Base-by-base conservation (phyloP, 2,113 vertebrate species). In the Gulo gulo region DNA sequence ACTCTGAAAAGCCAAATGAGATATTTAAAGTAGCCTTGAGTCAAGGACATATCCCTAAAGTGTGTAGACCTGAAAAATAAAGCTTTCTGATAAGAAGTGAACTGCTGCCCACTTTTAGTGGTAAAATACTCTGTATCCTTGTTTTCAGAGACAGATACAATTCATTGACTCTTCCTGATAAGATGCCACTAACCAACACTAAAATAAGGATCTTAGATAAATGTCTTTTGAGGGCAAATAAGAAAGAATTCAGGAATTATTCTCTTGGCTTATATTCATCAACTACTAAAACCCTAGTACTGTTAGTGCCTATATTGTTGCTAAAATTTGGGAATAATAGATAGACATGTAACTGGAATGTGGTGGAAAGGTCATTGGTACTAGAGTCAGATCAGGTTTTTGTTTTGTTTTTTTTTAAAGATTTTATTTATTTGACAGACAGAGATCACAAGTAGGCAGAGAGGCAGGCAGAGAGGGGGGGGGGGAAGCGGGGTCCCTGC, bases 1-100 rank as follows among this genome's bases (percentile, higher is more conserved):
- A 98, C 42, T 95, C 96, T 97, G 96, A 97, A 97, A 96, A 91
- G 26, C 74, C 50, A 84, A 94, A 78, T 85, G 63, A 95, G 74
- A 61, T 90, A 13, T 90, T 95, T 97, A 87, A 26, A 57, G 57
- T 73, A 83, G 94, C 26, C 83, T 82, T 95, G 20, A 97, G 24
- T 67, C 91, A 94, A 96, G 81, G 52, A 94, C 84, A 92, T 92
- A 88, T 88, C 92, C 29, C 57, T 96, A 82, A 88, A 87, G 31
- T 81, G 13, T 88, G 1, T 26, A 96, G 63, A 76, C 8, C 15
- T 74, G 78, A 82, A 95, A 96, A 61, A 34, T 42, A 95, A 89
- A 80, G 23, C n/a, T 92, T 84, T 89, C 55, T 95, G 14, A 39
- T 74, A 9, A 71, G 24, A 76, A 59, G 15, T 87, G 52, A 59